Conservation (phyloP, 1,140 invertebrate genomes). For the Apis mellifera region Amel_HAv3.1 CM009941.2:7986001-7986500, state of each 20-base stretch:
- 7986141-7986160: not conserved
- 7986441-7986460: not conserved
- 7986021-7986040: not conserved
- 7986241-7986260: constrained; percentile 20
- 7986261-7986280: constrained; percentile 13
- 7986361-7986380: not conserved
- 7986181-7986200: not conserved
- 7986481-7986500: constrained; percentile 26
- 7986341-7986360: too few relatives aligned
- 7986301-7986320: not conserved
- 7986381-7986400: not conserved
- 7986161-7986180: not conserved
- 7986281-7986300: not conserved
- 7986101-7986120: constrained; percentile 30
- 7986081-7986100: constrained; percentile 9
- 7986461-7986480: not conserved
- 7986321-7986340: not conserved
- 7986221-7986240: not conserved
- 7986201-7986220: constrained; percentile 1
- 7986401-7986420: not conserved
- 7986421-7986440: not conserved
- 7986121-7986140: constrained; percentile 20
- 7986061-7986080: not conserved
- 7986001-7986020: too few relatives aligned
- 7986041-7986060: constrained; percentile 3